Conservation (phyloP, 2,888 invertebrate species). For the Dasypolia templi region DNA sequence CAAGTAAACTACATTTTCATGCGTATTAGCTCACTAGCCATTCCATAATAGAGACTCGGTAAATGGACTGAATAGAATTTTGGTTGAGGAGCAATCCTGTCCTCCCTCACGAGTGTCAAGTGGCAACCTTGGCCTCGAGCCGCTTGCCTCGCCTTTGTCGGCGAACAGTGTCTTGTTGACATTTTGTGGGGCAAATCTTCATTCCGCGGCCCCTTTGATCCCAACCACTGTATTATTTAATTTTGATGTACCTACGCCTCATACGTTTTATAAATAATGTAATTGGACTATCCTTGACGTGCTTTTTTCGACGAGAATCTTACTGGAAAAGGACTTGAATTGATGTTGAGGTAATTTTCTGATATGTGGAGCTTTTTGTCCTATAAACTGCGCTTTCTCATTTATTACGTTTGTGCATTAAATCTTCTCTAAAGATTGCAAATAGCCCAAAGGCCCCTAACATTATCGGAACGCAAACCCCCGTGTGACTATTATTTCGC, state of each 20-base stretch:
- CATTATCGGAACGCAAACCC: neutral
- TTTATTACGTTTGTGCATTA: neutral
- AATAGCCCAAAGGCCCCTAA: neutral
- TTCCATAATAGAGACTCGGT: neutral
- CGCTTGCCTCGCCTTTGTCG: slow-evolving; percentile 81
- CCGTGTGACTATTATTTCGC: neutral
- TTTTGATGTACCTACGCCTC: slow-evolving; percentile 83
- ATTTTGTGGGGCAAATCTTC: slow-evolving; percentile 89
- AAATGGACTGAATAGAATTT: slow-evolving; percentile 6
- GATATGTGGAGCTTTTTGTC: slow-evolving; percentile 13
- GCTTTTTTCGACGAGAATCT: slow-evolving; percentile 47
- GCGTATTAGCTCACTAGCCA: neutral
- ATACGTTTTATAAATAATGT: slow-evolving; percentile 71
- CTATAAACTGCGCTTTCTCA: neutral
- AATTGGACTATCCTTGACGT: slow-evolving; percentile 60
- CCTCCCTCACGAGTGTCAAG: slow-evolving; percentile 40
- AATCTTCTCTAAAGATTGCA: too few relatives aligned
- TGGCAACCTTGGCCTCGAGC: slow-evolving; percentile 54
- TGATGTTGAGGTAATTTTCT: slow-evolving; percentile 28
- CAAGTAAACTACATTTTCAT: neutral
- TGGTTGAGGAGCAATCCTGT: slow-evolving; percentile 20
- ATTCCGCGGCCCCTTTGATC: slow-evolving; percentile 88
- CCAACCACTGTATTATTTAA: slow-evolving; percentile 82
- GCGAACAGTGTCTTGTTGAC: slow-evolving; percentile 82
- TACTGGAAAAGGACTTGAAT: slow-evolving; percentile 24